Evolutionary conservation across 2,797 vertebrate species (phyloP).

Genomic region (Etheostoma perlongum): DNA sequence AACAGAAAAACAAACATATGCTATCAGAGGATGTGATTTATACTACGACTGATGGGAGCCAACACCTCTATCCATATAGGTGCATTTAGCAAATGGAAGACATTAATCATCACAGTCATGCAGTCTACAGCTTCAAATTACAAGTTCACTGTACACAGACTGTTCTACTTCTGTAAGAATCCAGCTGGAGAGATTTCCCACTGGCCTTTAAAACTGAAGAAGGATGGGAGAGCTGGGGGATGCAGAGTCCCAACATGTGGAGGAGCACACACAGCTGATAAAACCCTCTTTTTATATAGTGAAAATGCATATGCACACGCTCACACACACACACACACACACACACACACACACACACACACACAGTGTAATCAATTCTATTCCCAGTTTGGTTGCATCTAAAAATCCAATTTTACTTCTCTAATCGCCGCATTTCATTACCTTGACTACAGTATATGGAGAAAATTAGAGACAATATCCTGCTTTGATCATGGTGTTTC

Average conservation of each 20-base stretch:
- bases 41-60: constrained; percentile 52
- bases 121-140: constrained; percentile 62
- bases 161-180: constrained; percentile 34
- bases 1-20: constrained; percentile 42
- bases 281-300: constrained; percentile 24
- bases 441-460: constrained; percentile 38
- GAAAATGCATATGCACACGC: background rate
- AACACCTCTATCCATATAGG: constrained; percentile 68
- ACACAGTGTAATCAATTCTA: background rate
- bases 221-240: constrained; percentile 2
- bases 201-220: constrained; percentile 37
- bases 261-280: constrained; percentile 29
- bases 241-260: constrained; percentile 31
- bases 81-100: constrained; percentile 58
- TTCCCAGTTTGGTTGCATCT: constrained; percentile 29
- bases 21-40: constrained; percentile 62
- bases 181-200: constrained; percentile 62
- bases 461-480: constrained; percentile 25
- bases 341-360: constrained; percentile 3
- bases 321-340: background rate
- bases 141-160: constrained; percentile 57
- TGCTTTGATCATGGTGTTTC: constrained; percentile 48
- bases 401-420: constrained; percentile 41
- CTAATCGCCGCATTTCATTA: constrained; percentile 54
- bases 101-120: constrained; percentile 71